A percentile compares a stretch with the other conserved stretches of the same genome.
Evolutionary conservation across 1,140 invertebrate species (phyloP).

Genomic region (Tachypleus tridentatus): DNA sequence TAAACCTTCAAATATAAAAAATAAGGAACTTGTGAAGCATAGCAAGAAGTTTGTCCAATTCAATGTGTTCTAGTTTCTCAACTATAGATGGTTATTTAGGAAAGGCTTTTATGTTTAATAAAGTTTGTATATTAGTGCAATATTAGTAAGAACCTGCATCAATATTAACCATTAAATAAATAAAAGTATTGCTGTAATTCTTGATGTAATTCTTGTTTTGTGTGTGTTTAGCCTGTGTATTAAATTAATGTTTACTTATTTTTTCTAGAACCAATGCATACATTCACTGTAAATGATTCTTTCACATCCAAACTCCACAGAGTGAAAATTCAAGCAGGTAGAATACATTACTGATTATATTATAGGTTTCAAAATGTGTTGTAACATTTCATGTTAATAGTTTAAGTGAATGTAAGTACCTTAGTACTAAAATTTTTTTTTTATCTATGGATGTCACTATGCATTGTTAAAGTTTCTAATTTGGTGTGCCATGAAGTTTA

Average conservation of each 20-base stretch:
- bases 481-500: too few species aligned
- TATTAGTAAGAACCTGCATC: too few species aligned
- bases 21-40: too few species aligned
- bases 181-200: not conserved
- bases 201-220: too few species aligned
- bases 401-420: not conserved
- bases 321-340: conserved; percentile 51
- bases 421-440: conserved; percentile 7
- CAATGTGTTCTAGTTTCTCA: too few species aligned
- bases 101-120: too few species aligned
- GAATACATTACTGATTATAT: too few species aligned
- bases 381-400: conserved; percentile 6
- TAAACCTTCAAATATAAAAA: too few species aligned
- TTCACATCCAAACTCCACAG: conserved; percentile 95
- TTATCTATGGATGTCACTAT: conserved; percentile 5
- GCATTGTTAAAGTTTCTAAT: not conserved
- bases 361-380: too few species aligned
- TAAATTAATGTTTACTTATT: conserved; percentile 4
- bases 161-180: not conserved
- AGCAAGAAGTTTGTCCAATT: too few species aligned
- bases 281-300: conserved; percentile 92
- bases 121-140: too few species aligned
- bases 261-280: conserved; percentile 62
- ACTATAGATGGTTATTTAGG: too few species aligned
- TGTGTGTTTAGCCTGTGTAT: not conserved